phyloP scores from a whole-genome alignment of 2,113 vertebrate genomes.

The Hyaena hyaena region DNA sequence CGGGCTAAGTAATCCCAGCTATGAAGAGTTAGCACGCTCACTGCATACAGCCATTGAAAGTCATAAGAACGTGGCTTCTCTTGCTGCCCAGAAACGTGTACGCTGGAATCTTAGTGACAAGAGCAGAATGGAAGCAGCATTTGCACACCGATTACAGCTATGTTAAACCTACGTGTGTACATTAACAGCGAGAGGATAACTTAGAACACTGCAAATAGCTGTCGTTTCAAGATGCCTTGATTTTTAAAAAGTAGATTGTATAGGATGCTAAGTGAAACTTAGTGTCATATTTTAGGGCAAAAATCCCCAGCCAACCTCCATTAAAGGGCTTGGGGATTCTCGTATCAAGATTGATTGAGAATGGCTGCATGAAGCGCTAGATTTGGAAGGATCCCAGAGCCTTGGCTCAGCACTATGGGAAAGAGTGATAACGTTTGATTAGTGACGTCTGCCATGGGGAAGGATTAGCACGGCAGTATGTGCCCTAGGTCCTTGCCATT shows the following conservation, averaged over 20 bases:
- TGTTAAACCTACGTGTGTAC: neutral
- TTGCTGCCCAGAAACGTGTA: neutral
- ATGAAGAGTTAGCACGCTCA: neutral
- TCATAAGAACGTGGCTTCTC: constrained; percentile 30
- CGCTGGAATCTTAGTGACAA: neutral
- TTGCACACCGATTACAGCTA: neutral
- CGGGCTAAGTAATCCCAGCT: neutral
- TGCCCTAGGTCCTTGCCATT: neutral
- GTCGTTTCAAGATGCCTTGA: neutral
- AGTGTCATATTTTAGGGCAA: neutral
- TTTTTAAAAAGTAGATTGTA: neutral
- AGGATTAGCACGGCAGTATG: neutral
- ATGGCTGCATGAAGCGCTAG: neutral
- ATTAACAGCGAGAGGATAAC: neutral
- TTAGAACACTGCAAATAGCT: neutral
- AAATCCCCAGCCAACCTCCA: neutral
- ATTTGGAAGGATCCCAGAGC: neutral
- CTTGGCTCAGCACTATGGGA: neutral
- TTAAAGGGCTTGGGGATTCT: neutral
- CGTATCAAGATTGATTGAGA: neutral
- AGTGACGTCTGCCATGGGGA: neutral
- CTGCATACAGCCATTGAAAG: neutral
- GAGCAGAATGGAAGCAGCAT: neutral
- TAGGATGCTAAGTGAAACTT: constrained; percentile 15
- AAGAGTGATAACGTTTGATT: neutral